Base-by-base conservation (phyloP, 2,797 vertebrate genomes). In the Halcyon badia region DNA sequence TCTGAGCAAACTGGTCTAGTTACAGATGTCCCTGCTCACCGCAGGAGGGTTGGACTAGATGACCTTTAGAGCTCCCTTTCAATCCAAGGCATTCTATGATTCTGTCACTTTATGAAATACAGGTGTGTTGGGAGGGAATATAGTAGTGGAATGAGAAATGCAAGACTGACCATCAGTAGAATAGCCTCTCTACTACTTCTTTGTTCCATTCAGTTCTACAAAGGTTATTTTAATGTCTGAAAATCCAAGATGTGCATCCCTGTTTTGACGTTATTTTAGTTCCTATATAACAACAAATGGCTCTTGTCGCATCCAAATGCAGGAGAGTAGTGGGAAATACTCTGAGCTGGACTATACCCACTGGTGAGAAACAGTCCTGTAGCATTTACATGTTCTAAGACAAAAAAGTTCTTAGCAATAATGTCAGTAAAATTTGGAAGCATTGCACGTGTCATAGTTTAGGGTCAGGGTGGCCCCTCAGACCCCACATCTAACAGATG, bases 251-350 rank as follows among this genome's bases (percentile, higher is more conserved):
- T 39, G 31, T 42, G 35, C 30, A 42, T 62, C 31, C 8, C 46
- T 80, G 19, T 10, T 69, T 82, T 75, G 22, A 81, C 81, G 31
- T 8, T 71, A 48, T 83, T 91, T 92, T 77, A 75, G 20, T 49
- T 83, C 60, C 54, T 61, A 5, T 48, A 5, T n/a, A n/a, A 56
- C 0, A 3, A 22, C 1, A 2, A 81, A 49, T 37, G 10, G 9
- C n/a, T 89, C 8, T 15, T 60, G 17, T 61, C 30, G 46, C 21
- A 54, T 61, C 25, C 28, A 78, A 76, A 64, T 13, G 17, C 30
- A 61, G 20, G 13, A 31, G 3, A 62, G 35, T 5, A 42, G 1
- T n/a, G 42, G 52, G 73, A 80, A 52, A 77, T 30, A 39, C 18
- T 30, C 46, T 30, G 10, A 57, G 17, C 4, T 56, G 33, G 15